These are phyloP conservation scores for Heliconius hermathena DNA, from an alignment of 1,140 invertebrate genomes.

Conservation along the genomic window DNA sequence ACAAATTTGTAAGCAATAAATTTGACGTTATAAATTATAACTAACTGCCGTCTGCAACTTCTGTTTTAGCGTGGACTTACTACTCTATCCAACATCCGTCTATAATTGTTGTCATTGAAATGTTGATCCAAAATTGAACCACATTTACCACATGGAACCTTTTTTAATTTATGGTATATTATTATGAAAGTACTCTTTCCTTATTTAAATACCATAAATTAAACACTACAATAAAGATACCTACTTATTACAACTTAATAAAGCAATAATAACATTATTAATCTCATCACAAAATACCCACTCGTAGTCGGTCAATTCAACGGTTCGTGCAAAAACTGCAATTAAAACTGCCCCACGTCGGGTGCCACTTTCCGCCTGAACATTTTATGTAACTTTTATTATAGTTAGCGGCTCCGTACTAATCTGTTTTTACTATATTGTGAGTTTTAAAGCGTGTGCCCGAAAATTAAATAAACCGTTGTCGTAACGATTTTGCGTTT, in stretches of 20 bases:
- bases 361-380: slow-evolving; percentile 35
- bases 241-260: background rate
- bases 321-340: slow-evolving; percentile 41
- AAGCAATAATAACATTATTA: background rate
- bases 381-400: slow-evolving; percentile 24
- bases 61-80: too few relatives aligned
- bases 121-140: too few relatives aligned
- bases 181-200: too few relatives aligned
- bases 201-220: too few relatives aligned
- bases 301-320: slow-evolving; percentile 23
- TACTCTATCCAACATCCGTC: too few relatives aligned
- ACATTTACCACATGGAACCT: too few relatives aligned
- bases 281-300: background rate
- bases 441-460: slow-evolving; percentile 23
- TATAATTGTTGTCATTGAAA: too few relatives aligned
- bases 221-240: background rate
- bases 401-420: slow-evolving; percentile 32
- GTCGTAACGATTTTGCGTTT: slow-evolving; percentile 3
- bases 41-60: too few relatives aligned
- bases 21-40: too few relatives aligned
- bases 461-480: slow-evolving; percentile 16
- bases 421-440: slow-evolving; percentile 30
- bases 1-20: too few relatives aligned
- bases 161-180: too few relatives aligned
- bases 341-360: slow-evolving; percentile 40